Conservation (phyloP, 35 echinoderm and acorn worm species). For the Eucidaris tribuloides region DNA sequence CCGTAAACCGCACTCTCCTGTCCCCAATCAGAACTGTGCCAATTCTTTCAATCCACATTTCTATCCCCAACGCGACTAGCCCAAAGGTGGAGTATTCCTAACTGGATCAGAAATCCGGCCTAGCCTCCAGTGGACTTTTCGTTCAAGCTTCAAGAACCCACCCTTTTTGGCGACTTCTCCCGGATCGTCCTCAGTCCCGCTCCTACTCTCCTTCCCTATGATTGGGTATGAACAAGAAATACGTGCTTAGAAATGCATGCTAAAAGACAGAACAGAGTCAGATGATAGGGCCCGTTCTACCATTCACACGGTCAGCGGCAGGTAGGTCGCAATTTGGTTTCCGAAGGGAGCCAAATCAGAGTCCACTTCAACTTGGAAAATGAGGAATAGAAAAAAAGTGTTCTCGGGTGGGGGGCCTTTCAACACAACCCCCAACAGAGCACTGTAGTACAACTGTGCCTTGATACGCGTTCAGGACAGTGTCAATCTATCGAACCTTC, state of each 20-base stretch:
- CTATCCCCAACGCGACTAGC: neutral
- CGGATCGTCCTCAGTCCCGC: neutral
- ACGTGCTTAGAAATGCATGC: constrained; percentile 39
- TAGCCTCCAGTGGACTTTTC: neutral
- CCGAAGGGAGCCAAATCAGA: neutral
- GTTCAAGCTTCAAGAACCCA: neutral
- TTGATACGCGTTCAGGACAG: neutral
- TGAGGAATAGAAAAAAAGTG: constrained; percentile 3
- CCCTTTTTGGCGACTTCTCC: neutral
- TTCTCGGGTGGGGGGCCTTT: neutral
- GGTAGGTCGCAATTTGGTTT: neutral
- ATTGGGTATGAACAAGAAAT: constrained; percentile 82
- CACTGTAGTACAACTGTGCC: constrained; percentile 9
- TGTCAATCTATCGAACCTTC: constrained; percentile 17
- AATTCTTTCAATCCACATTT: neutral
- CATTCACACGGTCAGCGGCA: neutral
- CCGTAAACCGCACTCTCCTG: neutral
- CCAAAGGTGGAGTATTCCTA: neutral
- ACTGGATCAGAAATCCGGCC: neutral
- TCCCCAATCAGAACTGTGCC: neutral
- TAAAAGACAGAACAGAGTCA: neutral
- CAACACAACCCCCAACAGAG: neutral
- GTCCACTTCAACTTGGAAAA: neutral
- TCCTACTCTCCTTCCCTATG: constrained; percentile 56
- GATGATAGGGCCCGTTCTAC: neutral